Base-by-base conservation (phyloP, 23 tunicate species). In the Clavelina lepadiformis region DNA sequence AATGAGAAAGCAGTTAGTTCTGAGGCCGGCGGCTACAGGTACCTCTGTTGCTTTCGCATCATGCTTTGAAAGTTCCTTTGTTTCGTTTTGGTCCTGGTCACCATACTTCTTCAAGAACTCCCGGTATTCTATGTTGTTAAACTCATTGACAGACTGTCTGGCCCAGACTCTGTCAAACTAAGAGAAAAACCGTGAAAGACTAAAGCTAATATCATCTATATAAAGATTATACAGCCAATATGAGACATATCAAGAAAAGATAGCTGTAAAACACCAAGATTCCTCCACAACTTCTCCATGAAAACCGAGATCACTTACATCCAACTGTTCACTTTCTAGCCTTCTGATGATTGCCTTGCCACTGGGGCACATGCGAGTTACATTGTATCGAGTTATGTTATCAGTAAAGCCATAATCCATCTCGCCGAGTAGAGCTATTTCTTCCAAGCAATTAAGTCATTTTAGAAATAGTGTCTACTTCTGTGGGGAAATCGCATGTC, bases 101-200 rank as follows among this genome's bases (percentile, higher is more conserved):
- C 35, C 15, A 62, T 86, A 86, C 5, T 51, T 64, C 30, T 86
- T 86, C 0, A 86, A 66, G 38, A 86, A 86, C 21, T 86, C 95
- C 22, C 76, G 51, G 36, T 86, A 86, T 36, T 86, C 95, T 45
- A 86, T 29, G 74, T 86, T 86, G 73, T 78, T 72, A 64, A 86
- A 86, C 22, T 78, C 80, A 38, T 86, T 86, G 27, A 86, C 85
- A 1, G 80, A 68, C 59, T 69, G 78, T 50, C 73, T 65, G 5
- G 80, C 56, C 95, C 95, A 86, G 19, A 86, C 58, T 7, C 75
- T 74, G 31, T 86, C 78, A 44, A 86, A 78, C 95, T 86, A 65
- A 8, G 49, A 41, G 49, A 41, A 15, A 41, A 41, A 41, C 15
- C n/a, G n/a, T n/a, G n/a, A n/a, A n/a, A n/a, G n/a, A n/a, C n/a